A percentile compares a stretch with the other conserved stretches of the same genome.
Conservation (phyloP, 2,797 vertebrate species). For the Pipistrellus pipistrellus region DNA sequence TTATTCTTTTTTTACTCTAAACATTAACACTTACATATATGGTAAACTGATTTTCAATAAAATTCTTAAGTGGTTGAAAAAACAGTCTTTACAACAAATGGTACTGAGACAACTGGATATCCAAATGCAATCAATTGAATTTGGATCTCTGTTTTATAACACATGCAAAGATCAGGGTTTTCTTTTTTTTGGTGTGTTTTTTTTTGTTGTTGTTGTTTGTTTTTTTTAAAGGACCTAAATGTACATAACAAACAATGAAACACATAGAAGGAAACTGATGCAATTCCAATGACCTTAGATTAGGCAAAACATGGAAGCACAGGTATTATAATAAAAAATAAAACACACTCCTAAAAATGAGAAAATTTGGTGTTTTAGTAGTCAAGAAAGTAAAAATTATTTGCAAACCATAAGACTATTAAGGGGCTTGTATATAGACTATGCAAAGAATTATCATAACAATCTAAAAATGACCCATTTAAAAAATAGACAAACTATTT, state of each 20-base stretch:
- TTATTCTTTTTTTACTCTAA: not conserved
- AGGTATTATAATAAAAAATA: not conserved
- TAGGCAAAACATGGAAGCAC: not conserved
- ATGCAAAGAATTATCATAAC: not conserved
- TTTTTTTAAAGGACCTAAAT: not conserved
- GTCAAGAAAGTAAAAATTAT: not conserved
- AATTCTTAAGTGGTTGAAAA: not conserved
- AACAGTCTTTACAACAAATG: constrained; percentile 17
- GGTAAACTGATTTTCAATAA: not conserved
- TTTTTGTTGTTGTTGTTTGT: too few species aligned
- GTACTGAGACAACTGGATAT: not conserved
- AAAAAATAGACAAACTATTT: not conserved
- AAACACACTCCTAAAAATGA: not conserved
- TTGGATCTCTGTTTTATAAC: not conserved
- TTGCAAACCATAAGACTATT: not conserved
- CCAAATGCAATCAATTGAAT: not conserved
- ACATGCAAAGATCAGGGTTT: not conserved
- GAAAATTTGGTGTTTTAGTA: not conserved
- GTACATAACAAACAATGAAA: not conserved
- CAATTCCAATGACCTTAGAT: not conserved
- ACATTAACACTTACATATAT: not conserved
- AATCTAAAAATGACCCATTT: not conserved
- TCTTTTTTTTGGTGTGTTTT: too few species aligned
- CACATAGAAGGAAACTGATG: not conserved
- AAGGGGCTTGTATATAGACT: not conserved